A percentile compares a stretch with the other conserved stretches of the same genome.
These are phyloP conservation scores for Melanostigma gelatinosum DNA, from an alignment of 2,113 vertebrate species.

Conservation along the genomic window DNA sequence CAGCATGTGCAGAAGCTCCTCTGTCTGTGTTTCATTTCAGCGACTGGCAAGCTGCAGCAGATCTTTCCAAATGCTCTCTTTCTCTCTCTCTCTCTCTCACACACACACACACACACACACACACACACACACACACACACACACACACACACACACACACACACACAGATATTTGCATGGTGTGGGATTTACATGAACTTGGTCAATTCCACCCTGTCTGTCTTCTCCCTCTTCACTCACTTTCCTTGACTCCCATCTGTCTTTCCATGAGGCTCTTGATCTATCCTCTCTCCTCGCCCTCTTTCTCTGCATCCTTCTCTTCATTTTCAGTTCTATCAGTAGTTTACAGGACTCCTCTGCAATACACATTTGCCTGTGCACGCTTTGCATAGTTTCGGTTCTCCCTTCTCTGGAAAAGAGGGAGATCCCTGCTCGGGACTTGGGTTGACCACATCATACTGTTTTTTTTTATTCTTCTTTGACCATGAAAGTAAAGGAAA, in stretches of 20 bases:
- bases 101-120: slow-evolving; percentile 2
- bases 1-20: slow-evolving; percentile 33
- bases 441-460: slow-evolving; percentile 12
- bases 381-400: background rate
- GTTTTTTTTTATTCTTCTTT: slow-evolving; percentile 7
- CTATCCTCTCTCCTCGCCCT: background rate
- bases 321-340: slow-evolving; percentile 25
- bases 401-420: slow-evolving; percentile 4
- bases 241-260: slow-evolving; percentile 60
- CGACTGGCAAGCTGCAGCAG: slow-evolving; percentile 41
- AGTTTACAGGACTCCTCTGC: slow-evolving; percentile 17
- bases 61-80: slow-evolving; percentile 18
- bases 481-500: background rate
- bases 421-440: slow-evolving; percentile 10
- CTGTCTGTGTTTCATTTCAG: slow-evolving; percentile 64
- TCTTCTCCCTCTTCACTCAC: slow-evolving; percentile 39
- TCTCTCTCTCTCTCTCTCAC: background rate
- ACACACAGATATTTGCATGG: slow-evolving; percentile 18
- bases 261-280: slow-evolving; percentile 42
- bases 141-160: background rate
- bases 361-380: slow-evolving; percentile 3
- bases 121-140: slow-evolving; percentile 14
- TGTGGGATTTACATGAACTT: slow-evolving; percentile 59
- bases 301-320: slow-evolving; percentile 21
- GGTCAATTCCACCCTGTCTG: slow-evolving; percentile 52